Evolutionary conservation across 23 tunicate genomes (phyloP).

Genomic region (Clavelina lepadiformis): DNA sequence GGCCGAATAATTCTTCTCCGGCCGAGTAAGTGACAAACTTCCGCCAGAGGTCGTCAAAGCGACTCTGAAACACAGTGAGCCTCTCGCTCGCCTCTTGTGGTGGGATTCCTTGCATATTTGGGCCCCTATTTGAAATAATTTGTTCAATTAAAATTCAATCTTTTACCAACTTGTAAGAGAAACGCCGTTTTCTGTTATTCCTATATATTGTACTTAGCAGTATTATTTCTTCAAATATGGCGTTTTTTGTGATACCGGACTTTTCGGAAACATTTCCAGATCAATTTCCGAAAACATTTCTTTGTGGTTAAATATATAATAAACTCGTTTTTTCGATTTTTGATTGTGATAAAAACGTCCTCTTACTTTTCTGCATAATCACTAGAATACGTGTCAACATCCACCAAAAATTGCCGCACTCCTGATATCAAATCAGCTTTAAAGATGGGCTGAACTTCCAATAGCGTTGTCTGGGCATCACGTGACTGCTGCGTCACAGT

Average conservation of each 20-base stretch:
- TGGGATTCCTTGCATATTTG: slow-evolving; percentile 83
- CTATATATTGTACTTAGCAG: too few relatives aligned
- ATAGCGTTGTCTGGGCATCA: slow-evolving; percentile 50
- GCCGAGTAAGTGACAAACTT: slow-evolving; percentile 78
- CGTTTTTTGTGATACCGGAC: too few relatives aligned
- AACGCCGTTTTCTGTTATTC: too few relatives aligned
- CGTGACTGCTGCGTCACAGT: slow-evolving; percentile 71
- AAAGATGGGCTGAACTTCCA: slow-evolving; percentile 68
- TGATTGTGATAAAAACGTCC: too few relatives aligned
- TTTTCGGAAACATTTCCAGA: neutral
- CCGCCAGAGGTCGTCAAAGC: slow-evolving; percentile 91
- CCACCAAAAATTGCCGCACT: slow-evolving; percentile 56
- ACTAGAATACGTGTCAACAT: slow-evolving; percentile 38
- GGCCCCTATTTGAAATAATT: slow-evolving; percentile 59
- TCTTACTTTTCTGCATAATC: slow-evolving; percentile 63
- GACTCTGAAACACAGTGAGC: slow-evolving; percentile 67
- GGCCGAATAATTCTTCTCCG: slow-evolving; percentile 95
- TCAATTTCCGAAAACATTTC: neutral
- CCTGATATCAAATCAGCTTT: slow-evolving; percentile 41
- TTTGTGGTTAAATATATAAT: neutral
- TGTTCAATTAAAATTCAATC: too few relatives aligned
- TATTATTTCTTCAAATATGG: too few relatives aligned
- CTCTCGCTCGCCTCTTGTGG: slow-evolving; percentile 95
- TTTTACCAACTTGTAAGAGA: too few relatives aligned
- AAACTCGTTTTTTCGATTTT: neutral